Evolutionary conservation across 2,113 vertebrate genomes (phyloP).

Genomic region (Apeltes quadracus): DNA sequence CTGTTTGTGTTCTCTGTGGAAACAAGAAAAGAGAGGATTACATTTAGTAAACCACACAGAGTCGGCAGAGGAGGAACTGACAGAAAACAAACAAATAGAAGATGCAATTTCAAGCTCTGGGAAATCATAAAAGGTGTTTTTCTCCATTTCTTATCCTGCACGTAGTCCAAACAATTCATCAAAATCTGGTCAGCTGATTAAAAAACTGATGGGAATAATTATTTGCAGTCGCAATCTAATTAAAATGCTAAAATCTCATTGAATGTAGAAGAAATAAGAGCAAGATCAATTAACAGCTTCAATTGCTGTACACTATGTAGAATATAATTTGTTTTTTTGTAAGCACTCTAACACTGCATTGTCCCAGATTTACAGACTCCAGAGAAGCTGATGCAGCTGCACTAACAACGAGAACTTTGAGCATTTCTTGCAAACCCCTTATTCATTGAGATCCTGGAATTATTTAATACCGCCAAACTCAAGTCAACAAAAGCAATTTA

Average conservation of each 20-base stretch:
- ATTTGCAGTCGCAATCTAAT: not conserved
- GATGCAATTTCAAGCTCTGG: not conserved
- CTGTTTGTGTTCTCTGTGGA: constrained; percentile 87
- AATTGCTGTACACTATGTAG: constrained; percentile 41
- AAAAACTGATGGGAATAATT: constrained; percentile 22
- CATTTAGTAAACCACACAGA: constrained; percentile 24
- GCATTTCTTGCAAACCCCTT: constrained; percentile 26
- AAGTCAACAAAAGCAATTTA: constrained; percentile 3
- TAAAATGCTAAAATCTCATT: constrained; percentile 1
- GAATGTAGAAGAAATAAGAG: constrained; percentile 12
- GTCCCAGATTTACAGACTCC: constrained; percentile 49
- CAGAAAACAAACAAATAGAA: constrained; percentile 1
- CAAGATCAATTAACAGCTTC: constrained; percentile 22
- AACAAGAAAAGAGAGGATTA: constrained; percentile 73
- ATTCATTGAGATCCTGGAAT: constrained; percentile 39
- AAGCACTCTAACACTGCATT: constrained; percentile 42
- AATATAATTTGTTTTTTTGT: constrained; percentile 35
- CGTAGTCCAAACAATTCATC: not conserved
- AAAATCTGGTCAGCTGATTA: constrained; percentile 1
- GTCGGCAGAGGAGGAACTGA: not conserved
- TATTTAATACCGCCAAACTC: constrained; percentile 37
- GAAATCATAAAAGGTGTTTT: not conserved
- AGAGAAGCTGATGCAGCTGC: constrained; percentile 36
- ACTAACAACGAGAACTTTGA: constrained; percentile 42
- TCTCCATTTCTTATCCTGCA: not conserved